A percentile compares a stretch with the other conserved stretches of the same genome.
Evolutionary conservation across 2,797 vertebrate genomes (phyloP).

Genomic region (Molossus alvarezi): DNA sequence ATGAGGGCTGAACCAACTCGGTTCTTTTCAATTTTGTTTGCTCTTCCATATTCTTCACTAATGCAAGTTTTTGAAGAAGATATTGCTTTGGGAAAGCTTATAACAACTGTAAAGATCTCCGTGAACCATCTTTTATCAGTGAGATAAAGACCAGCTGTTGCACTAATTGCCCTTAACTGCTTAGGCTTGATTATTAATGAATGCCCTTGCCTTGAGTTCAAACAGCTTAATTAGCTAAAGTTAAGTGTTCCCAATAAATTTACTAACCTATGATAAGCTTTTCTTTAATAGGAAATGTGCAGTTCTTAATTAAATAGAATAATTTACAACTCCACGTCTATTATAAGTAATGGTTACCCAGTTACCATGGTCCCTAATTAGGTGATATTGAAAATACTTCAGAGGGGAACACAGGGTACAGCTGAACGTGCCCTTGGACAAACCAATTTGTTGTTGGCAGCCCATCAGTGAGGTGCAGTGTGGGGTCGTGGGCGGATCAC

Average conservation of each 20-base stretch:
- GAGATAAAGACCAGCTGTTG: constrained; percentile 87
- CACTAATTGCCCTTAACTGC: constrained; percentile 86
- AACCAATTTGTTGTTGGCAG: constrained; percentile 8
- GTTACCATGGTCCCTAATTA: constrained; percentile 81
- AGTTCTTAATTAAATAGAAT: constrained; percentile 86
- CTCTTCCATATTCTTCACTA: constrained; percentile 50
- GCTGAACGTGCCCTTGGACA: constrained; percentile 40
- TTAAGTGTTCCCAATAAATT: constrained; percentile 87
- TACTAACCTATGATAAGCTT: constrained; percentile 87
- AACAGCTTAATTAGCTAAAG: constrained; percentile 86
- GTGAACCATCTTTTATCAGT: constrained; percentile 83
- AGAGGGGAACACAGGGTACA: not conserved
- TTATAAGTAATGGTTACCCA: constrained; percentile 82
- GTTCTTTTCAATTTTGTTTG: constrained; percentile 13
- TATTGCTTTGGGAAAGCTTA: constrained; percentile 77
- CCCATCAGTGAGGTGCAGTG: not conserved
- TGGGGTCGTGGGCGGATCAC: not conserved
- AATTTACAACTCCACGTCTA: constrained; percentile 83
- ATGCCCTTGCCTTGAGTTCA: constrained; percentile 85
- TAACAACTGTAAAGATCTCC: constrained; percentile 85
- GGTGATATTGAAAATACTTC: constrained; percentile 71
- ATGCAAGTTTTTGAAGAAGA: constrained; percentile 74
- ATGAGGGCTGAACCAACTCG: too few relatives aligned
- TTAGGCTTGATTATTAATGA: constrained; percentile 86
- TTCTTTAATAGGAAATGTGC: constrained; percentile 84